Evolutionary conservation across 2,888 invertebrate genomes (phyloP).

Genomic region (Endotricha flammealis): DNA sequence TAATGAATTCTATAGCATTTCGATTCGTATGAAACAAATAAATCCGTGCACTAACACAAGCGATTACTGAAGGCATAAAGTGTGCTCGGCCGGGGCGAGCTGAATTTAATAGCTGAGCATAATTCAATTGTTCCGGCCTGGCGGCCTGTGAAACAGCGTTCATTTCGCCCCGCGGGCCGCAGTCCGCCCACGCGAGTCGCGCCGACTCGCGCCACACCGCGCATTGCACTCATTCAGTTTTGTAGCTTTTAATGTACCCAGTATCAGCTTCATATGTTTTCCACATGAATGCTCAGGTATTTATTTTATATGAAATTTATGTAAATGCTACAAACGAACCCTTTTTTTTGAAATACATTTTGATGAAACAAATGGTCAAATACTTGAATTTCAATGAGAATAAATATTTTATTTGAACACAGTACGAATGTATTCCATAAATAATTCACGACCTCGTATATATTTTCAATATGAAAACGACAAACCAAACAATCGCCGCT

Average conservation of each 20-base stretch:
- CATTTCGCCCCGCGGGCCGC: slow-evolving; percentile 41
- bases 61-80: slow-evolving; percentile 42
- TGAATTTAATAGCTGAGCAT: slow-evolving; percentile 60
- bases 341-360: no score
- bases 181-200: slow-evolving; percentile 13
- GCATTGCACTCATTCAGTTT: slow-evolving; percentile 7
- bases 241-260: slow-evolving; percentile 10
- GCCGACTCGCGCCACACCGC: background rate
- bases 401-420: no score
- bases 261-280: slow-evolving; percentile 5
- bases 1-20: no score
- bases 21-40: slow-evolving; percentile 16
- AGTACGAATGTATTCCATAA: no score
- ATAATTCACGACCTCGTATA: no score
- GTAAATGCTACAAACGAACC: no score
- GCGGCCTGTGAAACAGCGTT: slow-evolving; percentile 58
- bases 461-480: no score
- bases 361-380: no score
- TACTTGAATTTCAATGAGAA: no score
- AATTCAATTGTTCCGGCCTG: slow-evolving; percentile 66
- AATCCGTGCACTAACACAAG: slow-evolving; percentile 38
- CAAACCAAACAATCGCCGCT: no score
- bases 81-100: slow-evolving; percentile 31
- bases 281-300: background rate
- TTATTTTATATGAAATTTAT: no score